These are phyloP conservation scores for Echinometra lucunter DNA, from an alignment of 53 echinoderm and acorn worm genomes.

Conservation along the genomic window DNA sequence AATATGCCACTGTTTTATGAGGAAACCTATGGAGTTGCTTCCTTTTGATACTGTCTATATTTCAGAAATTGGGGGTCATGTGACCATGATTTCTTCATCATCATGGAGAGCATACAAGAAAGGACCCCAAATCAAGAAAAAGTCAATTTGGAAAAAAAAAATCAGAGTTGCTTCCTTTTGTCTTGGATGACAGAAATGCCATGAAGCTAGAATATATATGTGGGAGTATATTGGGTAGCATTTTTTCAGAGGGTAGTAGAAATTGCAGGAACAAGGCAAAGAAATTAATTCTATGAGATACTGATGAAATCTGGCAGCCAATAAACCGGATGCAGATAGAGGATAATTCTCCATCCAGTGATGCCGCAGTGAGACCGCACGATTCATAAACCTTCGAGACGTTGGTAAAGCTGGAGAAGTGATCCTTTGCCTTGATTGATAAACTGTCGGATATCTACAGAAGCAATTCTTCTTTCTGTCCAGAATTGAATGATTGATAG, in stretches of 20 bases:
- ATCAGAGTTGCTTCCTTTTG: too few relatives aligned
- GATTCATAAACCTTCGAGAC: neutral
- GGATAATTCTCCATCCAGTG: neutral
- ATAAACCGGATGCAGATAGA: neutral
- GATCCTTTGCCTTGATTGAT: neutral
- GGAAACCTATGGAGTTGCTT: too few relatives aligned
- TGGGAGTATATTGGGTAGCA: neutral
- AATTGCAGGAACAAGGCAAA: neutral
- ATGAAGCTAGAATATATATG: neutral
- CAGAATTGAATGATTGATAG: neutral
- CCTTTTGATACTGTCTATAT: too few relatives aligned
- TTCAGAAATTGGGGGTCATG: too few relatives aligned
- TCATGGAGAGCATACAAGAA: too few relatives aligned
- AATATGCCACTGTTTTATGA: too few relatives aligned
- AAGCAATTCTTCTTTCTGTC: neutral
- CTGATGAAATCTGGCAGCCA: slow-evolving; percentile 8
- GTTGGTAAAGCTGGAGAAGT: neutral
- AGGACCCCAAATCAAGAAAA: too few relatives aligned
- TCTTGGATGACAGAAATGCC: too few relatives aligned
- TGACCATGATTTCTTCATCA: too few relatives aligned
- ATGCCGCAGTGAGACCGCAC: neutral
- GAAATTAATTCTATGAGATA: neutral
- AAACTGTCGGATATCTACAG: neutral
- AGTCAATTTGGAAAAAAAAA: too few relatives aligned
- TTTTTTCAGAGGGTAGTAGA: neutral